Evolutionary conservation across 2,888 invertebrate genomes (phyloP), one percentile per base, ranked within the genome.

Genomic region (Cinara cedri): DNA sequence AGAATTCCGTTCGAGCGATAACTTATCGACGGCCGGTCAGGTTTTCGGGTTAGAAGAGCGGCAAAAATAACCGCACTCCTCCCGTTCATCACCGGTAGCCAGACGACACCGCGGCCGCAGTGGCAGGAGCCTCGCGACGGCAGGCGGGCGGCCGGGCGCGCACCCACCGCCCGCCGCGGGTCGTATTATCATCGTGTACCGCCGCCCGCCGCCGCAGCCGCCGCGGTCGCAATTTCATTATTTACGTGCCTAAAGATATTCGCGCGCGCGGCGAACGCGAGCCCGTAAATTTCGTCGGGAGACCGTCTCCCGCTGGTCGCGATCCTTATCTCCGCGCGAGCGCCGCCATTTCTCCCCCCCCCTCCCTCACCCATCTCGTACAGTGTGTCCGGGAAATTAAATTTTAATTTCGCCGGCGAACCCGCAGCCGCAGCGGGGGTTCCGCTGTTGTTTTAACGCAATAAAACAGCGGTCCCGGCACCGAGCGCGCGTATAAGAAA

Each of bases 211-310:
- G n/a, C 60, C 24, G 26, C 13, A 3, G 44, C 71, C 51, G 42
- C 26, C 10, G 10, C 11, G 26, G 24, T 26, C 44, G 24, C 21
- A 66, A 49, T 76, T 66, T 76, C 55, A 68, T 76, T 68, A 66
- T 68, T 57, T 68, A 68, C 76, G 66, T 26, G 76, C 57, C 65
- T 57, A 66, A 57, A 76, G 54, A 76, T 74, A 51, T 74, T 76
- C 51, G 75, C 46, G 24, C 1, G 21, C 26, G 60, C 11, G 60
- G 26, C 49, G n/a, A n/a, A n/a, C n/a, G 51, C 21, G 63, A 74
- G 51, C 74, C 63, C 54, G 51, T 74, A 74, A 74, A 74, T 74
- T 65, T 74, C 74, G 54, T 54, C 74, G 34, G 63, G 24, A 63
- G 6, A 34, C 6, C n/a, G 63, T 74, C 63, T 74, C 74, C 74